Evolutionary conservation across 1,140 invertebrate genomes (phyloP), one percentile per base, ranked within the genome.

Genomic region (Drosophila quadrilineata): DNA sequence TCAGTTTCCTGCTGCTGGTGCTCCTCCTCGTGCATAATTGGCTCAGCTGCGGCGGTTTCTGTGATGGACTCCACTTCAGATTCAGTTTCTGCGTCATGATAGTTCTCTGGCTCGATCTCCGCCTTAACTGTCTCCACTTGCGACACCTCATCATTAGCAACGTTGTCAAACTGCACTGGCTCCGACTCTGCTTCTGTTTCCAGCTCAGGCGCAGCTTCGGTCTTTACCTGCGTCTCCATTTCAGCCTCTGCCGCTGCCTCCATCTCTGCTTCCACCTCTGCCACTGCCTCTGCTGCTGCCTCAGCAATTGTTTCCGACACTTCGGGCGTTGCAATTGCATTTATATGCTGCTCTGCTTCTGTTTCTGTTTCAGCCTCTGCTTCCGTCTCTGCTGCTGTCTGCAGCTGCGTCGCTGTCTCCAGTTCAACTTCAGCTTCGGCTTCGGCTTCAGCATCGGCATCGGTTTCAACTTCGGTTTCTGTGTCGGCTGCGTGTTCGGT

Each of bases 241-340:
- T 66, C 64, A 12, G 21, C 16, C 31, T 53, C 54, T 4, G 14
- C 3, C 16, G 6, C 38, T 3, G 2, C 9, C 40, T 24, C 71
- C 5, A 5, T 21, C 16, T 43, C 57, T 10, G 19, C 26, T 52
- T 57, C 54, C 22, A 35, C 0, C 28, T 73, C 52, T 14, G 29
- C 21, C 36, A 41, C 54, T 33, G 40, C 36, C 31, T 69, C 64
- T n/a, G 41, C 24, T 57, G 54, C 48, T 31, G 69, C 62, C 62
- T 73, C 54, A 43, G 43, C 69, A 67, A 80, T 80, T 74, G 70
- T 68, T 76, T 74, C 75, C 66, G 72, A 87, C 70, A 87, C 79
- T 85, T 85, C 79, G 52, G 79, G 75, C 73, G 82, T 71, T 53
- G 87, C 87, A 77, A 87, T 87, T 76, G 76, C 76, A 80, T 87